Evolutionary conservation across 1,140 invertebrate species (phyloP).

Genomic region (Sitophilus oryzae): DNA sequence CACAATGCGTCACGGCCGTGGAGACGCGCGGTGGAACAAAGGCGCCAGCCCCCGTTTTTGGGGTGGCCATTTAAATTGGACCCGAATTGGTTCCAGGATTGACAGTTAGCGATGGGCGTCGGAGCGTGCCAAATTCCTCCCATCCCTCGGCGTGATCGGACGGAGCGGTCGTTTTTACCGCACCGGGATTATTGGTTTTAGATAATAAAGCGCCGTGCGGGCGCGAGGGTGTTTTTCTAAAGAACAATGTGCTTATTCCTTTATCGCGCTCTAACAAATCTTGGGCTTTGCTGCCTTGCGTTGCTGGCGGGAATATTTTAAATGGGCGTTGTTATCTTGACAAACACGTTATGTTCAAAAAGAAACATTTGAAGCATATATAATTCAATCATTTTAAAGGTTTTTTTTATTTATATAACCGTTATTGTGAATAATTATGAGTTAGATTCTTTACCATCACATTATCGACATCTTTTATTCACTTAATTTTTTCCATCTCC

Average conservation of each 20-base stretch:
- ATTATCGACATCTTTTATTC: too few species aligned
- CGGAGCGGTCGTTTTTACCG: conserved; percentile 25
- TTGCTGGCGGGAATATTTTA: too few species aligned
- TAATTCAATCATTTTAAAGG: too few species aligned
- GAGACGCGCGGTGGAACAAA: conserved; percentile 16
- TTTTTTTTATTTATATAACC: too few species aligned
- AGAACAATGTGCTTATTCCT: conserved; percentile 23
- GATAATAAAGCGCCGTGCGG: conserved; percentile 23
- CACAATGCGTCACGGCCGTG: conserved; percentile 31
- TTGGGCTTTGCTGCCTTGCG: too few species aligned
- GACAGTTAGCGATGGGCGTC: conserved; percentile 31
- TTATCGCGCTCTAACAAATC: too few species aligned
- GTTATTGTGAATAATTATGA: too few species aligned
- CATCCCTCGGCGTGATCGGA: conserved; percentile 16
- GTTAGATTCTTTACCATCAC: too few species aligned
- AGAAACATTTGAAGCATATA: too few species aligned
- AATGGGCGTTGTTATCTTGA: too few species aligned
- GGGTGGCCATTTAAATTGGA: conserved; percentile 27
- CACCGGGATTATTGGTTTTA: conserved; percentile 27
- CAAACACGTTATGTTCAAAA: too few species aligned
- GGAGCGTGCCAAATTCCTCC: conserved; percentile 28
- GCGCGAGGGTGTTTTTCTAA: conserved; percentile 21
- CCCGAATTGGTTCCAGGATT: conserved; percentile 32
- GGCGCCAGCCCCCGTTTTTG: conserved; percentile 18
- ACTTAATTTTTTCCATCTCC: too few species aligned